Evolutionary conservation across 2,113 vertebrate species (phyloP), one percentile per base, ranked within the genome.

Genomic region (Corythoichthys intestinalis): DNA sequence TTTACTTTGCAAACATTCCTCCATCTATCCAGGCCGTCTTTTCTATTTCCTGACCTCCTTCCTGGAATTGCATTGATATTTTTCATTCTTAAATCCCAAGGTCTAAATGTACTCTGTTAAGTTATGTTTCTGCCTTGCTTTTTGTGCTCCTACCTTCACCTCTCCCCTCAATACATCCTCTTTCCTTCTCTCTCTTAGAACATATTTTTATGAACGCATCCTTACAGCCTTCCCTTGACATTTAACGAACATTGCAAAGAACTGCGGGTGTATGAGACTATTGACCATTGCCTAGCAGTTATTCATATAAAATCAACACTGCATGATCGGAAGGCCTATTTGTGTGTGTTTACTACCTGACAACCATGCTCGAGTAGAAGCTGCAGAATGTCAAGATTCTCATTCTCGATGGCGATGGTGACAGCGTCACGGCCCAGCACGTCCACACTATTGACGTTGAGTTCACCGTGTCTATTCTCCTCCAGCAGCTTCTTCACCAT

Each of bases 401-500:
- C 96, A 48, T 98, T 98, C 88, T 99, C 96, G 81, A 99, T 99
- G 44, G 95, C 85, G 87, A 99, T 99, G 72, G 96, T 99, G 85
- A 99, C 88, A 44, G 96, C 95, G 78, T 98, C 97, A 69, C 96
- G 92, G 69, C 97, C 97, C 80, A 99, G 92, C 73, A 98, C 97
- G 83, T 99, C 97, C 70, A 98, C 93, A 58, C 95, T 97, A 93
- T 98, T 98, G 86, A 99, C 92, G 89, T 99, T 99, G 90, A 99
- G 93, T 86, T 98, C 95, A 6, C 94, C 95, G 63, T 93, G 93
- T 9, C 80, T 77, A 88, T 98, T 98, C 82, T 98, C 96, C 80
- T 97, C 96, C 35, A 99, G 90, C 54, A 99, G 95, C 66, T 96
- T 98, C 92, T 98, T 98, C 92, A 99, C 97, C 97, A 99, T 99